Conservation (phyloP, 1,140 invertebrate genomes). For the Caenorhabditis brenneri region DNA sequence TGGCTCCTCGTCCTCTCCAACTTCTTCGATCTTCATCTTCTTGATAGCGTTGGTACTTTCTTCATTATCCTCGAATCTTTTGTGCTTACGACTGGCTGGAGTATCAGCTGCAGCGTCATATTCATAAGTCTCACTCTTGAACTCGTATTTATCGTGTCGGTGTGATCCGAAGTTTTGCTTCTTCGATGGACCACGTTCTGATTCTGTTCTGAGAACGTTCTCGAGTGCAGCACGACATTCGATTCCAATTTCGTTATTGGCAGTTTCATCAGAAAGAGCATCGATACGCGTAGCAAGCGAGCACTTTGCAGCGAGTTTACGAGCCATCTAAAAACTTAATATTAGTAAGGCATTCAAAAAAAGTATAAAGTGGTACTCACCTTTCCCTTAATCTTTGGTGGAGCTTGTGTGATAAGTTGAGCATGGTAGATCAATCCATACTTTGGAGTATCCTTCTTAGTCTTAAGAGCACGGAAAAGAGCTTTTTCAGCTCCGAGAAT, state of each 20-base stretch:
- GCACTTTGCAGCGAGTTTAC: conserved; percentile 95
- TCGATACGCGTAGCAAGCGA: conserved; percentile 90
- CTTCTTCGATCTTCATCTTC: conserved; percentile 50
- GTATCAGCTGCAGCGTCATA: conserved; percentile 61
- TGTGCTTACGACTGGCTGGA: conserved; percentile 55
- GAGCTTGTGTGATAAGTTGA: conserved; percentile 85
- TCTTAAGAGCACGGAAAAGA: conserved; percentile 82
- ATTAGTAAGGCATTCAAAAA: not conserved
- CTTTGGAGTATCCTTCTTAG: conserved; percentile 96
- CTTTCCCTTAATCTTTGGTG: conserved; percentile 87
- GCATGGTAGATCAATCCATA: conserved; percentile 99
- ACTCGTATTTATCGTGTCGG: conserved; percentile 61
- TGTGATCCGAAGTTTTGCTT: conserved; percentile 37
- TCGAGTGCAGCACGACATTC: conserved; percentile 66
- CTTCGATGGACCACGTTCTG: conserved; percentile 59
- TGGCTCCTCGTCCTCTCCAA: not conserved
- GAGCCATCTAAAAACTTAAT: conserved; percentile 80
- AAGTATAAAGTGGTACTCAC: conserved; percentile 63
- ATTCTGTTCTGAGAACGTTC: conserved; percentile 61
- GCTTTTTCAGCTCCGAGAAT: conserved; percentile 94
- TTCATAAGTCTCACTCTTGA: conserved; percentile 66
- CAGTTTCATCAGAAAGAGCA: conserved; percentile 82
- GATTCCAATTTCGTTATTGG: conserved; percentile 58
- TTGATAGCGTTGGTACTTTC: conserved; percentile 38
- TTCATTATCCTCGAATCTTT: conserved; percentile 53